Percentiles rank a stretch among this genome's conserved stretches.
These are phyloP conservation scores for Galago senegalensis DNA, from an alignment of 2,797 vertebrate genomes.

Conservation along the genomic window DNA sequence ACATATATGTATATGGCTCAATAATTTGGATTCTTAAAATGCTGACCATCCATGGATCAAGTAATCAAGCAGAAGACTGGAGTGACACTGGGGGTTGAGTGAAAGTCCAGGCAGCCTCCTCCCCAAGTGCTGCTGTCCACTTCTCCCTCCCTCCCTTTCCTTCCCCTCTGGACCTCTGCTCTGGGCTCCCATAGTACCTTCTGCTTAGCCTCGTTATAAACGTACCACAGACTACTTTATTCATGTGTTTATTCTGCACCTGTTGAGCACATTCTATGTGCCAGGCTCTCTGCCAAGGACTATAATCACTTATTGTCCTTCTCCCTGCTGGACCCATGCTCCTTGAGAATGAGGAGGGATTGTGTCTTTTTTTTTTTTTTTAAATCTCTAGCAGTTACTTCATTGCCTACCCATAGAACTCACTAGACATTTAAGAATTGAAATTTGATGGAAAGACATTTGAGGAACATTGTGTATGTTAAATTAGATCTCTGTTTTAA, in stretches of 20 bases:
- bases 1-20: neutral
- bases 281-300: neutral
- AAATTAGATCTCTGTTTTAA: constrained; percentile 17
- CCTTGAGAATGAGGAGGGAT: neutral
- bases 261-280: neutral
- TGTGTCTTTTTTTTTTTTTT: neutral
- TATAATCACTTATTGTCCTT: neutral
- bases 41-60: neutral
- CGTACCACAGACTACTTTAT: neutral
- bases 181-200: neutral
- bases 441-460: constrained; percentile 14
- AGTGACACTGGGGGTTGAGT: neutral
- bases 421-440: neutral
- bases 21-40: neutral
- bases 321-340: neutral
- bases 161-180: neutral
- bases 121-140: too few relatives aligned
- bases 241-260: neutral
- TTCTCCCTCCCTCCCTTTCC: accelerated
- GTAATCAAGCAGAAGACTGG: neutral
- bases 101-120: neutral
- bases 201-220: neutral
- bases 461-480: neutral
- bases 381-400: neutral
- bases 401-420: neutral